Conservation (phyloP, 1,140 invertebrate genomes). For the Zaprionus nigranus region DNA sequence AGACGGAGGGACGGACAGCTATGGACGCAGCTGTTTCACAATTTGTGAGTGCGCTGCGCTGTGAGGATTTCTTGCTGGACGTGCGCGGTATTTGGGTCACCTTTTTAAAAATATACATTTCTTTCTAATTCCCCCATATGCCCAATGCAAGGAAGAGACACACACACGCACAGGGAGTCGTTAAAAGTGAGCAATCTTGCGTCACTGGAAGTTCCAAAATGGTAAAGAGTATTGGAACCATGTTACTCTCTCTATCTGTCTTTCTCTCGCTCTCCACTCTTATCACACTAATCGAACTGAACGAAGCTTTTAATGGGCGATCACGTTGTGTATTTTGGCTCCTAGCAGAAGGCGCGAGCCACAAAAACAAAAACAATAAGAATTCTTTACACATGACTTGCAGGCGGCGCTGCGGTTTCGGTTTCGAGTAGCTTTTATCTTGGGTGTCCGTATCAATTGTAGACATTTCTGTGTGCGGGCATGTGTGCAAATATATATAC, state of each 20-base stretch:
- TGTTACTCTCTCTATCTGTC: constrained; percentile 12
- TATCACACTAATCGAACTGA: not conserved
- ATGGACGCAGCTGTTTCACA: constrained; percentile 38
- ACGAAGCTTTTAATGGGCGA: constrained; percentile 8
- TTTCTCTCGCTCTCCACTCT: not conserved
- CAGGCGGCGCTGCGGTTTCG: constrained; percentile 39
- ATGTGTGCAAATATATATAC: constrained; percentile 15
- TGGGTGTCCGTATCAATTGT: constrained; percentile 48
- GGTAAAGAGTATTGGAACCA: constrained; percentile 17
- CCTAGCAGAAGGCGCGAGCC: not conserved
- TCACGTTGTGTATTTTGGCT: not conserved
- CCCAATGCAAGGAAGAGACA: constrained; percentile 58
- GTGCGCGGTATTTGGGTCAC: constrained; percentile 63
- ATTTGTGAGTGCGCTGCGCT: constrained; percentile 11
- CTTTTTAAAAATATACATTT: constrained; percentile 72
- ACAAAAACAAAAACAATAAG: constrained; percentile 17
- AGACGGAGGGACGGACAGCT: not conserved
- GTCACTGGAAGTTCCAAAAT: constrained; percentile 46
- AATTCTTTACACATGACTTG: constrained; percentile 55
- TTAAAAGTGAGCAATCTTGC: constrained; percentile 19
- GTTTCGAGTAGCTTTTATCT: constrained; percentile 64
- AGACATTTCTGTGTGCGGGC: constrained; percentile 14
- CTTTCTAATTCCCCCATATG: constrained; percentile 58
- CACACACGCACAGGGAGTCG: not conserved
- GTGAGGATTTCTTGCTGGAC: constrained; percentile 67